Base-by-base conservation (phyloP, 2,113 vertebrate species). In the Hippocampus abdominalis region DNA sequence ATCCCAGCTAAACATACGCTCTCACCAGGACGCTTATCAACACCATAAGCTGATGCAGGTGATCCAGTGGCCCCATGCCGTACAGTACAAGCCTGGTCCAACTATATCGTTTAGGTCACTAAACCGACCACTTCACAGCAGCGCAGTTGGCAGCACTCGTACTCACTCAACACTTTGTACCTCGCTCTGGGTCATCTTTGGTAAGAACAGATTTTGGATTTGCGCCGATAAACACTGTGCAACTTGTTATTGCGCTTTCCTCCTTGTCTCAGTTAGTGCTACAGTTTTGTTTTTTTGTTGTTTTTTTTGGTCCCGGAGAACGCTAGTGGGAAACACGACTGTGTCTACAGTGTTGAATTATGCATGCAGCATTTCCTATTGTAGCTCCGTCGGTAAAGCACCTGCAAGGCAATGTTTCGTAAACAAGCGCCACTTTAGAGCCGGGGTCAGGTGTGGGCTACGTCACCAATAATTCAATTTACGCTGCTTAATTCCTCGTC, bases 41-140 rank as follows among this genome's bases (percentile, higher is more conserved):
- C 89, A 91, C 85, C 89, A 89, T 89, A 91, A 87, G 89, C 82
- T 89, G 83, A 71, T 85, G 81, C 68, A 76, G 75, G 70, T 60
- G 71, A 73, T 82, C 76, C 84, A 83, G 80, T 57, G 62, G 67
- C 61, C 44, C 16, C 32, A 53, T 70, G 63, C 79, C 60, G 56
- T 64, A 72, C 63, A 56, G 9, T 64, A 71, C 60, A 75, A 51
- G 53, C 54, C 74, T 64, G 53, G 64, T 83, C 77, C 86, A 84
- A 79, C 68, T 56, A 48, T 81, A 76, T 80, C 68, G 56, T 90
- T 89, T 89, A 87, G 71, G 71, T 75, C 73, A 83, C 81, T 81
- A 74, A 79, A 84, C 81, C 89, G 86, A 88, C 86, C 84, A 71
- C 81, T 79, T 75, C 68, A 82, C 83, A 85, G 81, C 85, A 64